Base-by-base conservation (phyloP, 2,888 invertebrate genomes). In the Pachydiplax longipennis region DNA sequence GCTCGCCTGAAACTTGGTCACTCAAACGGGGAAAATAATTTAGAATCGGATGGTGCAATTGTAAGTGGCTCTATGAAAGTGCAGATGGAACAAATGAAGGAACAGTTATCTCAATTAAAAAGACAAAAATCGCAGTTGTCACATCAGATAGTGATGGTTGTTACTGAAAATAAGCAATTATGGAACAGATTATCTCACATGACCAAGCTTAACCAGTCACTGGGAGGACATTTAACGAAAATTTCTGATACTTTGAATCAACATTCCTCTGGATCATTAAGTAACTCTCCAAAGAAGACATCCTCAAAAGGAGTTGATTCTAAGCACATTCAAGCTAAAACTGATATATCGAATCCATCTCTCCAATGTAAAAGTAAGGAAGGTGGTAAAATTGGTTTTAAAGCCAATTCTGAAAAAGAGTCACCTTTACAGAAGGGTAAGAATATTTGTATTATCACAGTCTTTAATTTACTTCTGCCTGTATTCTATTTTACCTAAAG, bases 61-160 rank as follows among this genome's bases (percentile, higher is more conserved):
- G 80, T 53, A 6, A 37, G 65, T 18, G 65, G 80, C 35, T 37
- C 35, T 15, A n/a, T 37, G 48, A 35, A 82, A 87, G 44, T 31
- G 73, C 53, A 53, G 80, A 53, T 83, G 73, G 90, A 83, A 87
- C 80, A 80, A 82, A 80, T 80, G 90, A 90, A 82, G 53, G 81
- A 73, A 25, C 73, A 82, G 80, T 53, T 90, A 40, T 80, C 81
- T 13, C 40, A 53, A n/a, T 25, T 80, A 44, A 81, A 31, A 13
- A 80, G 90, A 92, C 97, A 97, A 93, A 97, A 97, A 93, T 95
- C 96, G 0, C 97, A 97, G 93, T 94, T 98, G 0, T 95, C 96
- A 92, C 97, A 97, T 93, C 97, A 97, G 93, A 95, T 97, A 53
- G 96, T 95, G 92, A 97, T 98, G 97, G 97, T 98, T 15, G 96